Base-by-base conservation (phyloP, 2,113 vertebrate species). In the Channa argus region DNA sequence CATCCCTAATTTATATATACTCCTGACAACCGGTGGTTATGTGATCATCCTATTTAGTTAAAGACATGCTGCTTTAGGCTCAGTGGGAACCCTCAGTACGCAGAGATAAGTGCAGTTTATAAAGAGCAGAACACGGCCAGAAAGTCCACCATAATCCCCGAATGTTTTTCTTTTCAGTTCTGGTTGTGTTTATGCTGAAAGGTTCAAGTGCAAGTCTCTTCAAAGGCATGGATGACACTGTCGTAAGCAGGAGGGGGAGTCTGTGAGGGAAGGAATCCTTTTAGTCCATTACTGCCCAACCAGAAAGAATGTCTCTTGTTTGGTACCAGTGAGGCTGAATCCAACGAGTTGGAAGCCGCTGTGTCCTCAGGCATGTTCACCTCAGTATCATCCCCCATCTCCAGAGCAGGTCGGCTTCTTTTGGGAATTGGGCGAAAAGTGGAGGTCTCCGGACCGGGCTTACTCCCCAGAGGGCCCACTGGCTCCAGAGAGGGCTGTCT, bases 211-310 rank as follows among this genome's bases (percentile, higher is more conserved):
- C 94, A 95, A 36, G 94, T 94, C 68, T 98, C 96, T 38, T 96
- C 94, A 72, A 97, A 97, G 3, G 96, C 96, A 65, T 96, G 96
- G 74, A 99, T 96, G 84, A 98, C 96, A 43, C 95, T 96, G 82
- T 98, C 95, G 5, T 99, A 98, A 8, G 96, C 95, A 0, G 97
- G 97, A 44, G 97, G 97, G 0, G 96, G 95, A 0, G 94, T 95
- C 65, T 95, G 95, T 0, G 95, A 92, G 8, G 96, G 92, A 1
- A 96, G 91, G 60, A 96, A 96, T 33, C 93, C 89, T 45, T 95
- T 96, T 4, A 97, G 94, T 63, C 91, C 92, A 9, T 90, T 96
- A 74, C 84, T 92, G 11, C 93, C 96, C 79, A 97, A 91, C 97
- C 97, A 98, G 86, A 95, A 96, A 61, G 95, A 96, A 43, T 97